Percentiles rank a stretch among this genome's conserved stretches.
Evolutionary conservation across 2,113 vertebrate genomes (phyloP).

Genomic region (Spilogale gracilis): DNA sequence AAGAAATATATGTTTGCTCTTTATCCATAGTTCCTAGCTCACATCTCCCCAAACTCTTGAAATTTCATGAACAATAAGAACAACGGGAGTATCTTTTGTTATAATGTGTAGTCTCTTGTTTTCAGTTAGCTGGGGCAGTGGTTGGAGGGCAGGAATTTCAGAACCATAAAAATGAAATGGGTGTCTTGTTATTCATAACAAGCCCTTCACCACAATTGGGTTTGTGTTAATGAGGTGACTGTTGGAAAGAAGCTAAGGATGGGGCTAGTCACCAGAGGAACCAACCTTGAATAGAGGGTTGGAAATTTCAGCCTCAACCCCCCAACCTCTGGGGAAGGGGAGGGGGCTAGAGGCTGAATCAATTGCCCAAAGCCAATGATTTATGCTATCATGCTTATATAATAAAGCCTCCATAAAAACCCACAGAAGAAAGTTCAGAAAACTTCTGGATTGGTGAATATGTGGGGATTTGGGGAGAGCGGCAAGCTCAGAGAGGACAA

Average conservation of each 20-base stretch:
- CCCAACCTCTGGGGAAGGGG: not conserved
- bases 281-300: not conserved
- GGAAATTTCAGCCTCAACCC: not conserved
- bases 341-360: not conserved
- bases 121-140: not conserved
- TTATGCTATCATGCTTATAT: not conserved
- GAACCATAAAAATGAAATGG: not conserved
- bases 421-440: not conserved
- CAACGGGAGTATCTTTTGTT: not conserved
- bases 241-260: not conserved
- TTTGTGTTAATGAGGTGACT: not conserved
- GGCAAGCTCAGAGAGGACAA: not conserved
- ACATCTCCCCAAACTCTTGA: not conserved
- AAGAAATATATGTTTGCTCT: not conserved
- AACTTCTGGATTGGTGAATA: not conserved
- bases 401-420: not conserved
- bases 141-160: not conserved
- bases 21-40: not conserved
- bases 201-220: not conserved
- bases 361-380: not conserved
- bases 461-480: not conserved
- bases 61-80: not conserved
- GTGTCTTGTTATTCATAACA: not conserved
- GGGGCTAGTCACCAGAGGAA: not conserved
- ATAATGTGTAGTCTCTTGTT: not conserved